Evolutionary conservation across 2,888 invertebrate species (phyloP), one percentile per base, ranked within the genome.

Genomic region (Eurois occulta): DNA sequence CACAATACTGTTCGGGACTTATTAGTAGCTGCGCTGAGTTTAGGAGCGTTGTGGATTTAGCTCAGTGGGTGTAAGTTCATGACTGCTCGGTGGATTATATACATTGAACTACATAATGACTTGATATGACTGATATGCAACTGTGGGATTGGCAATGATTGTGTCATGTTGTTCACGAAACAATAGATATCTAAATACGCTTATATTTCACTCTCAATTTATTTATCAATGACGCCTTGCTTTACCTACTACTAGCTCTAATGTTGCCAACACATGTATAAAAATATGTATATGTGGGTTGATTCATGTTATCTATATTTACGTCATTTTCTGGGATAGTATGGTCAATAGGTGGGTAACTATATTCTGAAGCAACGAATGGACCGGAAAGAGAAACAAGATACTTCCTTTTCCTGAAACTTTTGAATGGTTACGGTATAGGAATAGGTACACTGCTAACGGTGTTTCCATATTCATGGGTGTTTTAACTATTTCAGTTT

Each of bases 1-100:
- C 90, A 93, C 91, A 92, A 92, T 93, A 91, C 91, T 82, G 90
- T 90, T 91, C 91, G 90, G 89, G 91, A 91, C 90, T 91, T 92
- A 92, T 93, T 92, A 89, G 92, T 92, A 91, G 91, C 80, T 87
- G 89, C 82, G 85, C 84, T 87, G 84, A 87, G 88, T 90, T 91
- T 92, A 90, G 88, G 86, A 86, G 84, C 86, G 87, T 81, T 85
- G 75, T 88, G 88, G 85, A 90, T 91, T 89, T 87, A 90, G 88
- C 85, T 74, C 83, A 79, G 90, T 91, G 90, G 91, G 90, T 90
- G 90, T 87, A 86, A 78, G 77, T 88, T 90, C 88, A 90, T 83
- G 85, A 81, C 58, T 83, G 71, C 78, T 81, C 68, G 43, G 55
- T 73, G 67, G 70, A 84, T 84, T 76, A 80, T 72, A 78, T 52